Evolutionary conservation across 2,797 vertebrate species (phyloP), one percentile per base, ranked within the genome.

Genomic region (Sorex maritimensis): DNA sequence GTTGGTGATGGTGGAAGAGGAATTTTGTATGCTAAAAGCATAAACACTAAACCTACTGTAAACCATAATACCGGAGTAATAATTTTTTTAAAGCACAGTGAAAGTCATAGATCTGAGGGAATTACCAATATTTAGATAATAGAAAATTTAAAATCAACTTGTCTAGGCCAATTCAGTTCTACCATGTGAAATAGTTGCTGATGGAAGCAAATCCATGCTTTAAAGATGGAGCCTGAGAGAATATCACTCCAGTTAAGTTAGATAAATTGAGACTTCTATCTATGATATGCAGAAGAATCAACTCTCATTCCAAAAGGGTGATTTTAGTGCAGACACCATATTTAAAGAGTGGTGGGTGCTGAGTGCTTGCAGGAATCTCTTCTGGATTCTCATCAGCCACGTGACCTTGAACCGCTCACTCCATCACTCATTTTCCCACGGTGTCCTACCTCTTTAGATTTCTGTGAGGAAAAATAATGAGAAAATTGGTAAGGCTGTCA

Each of bases 121-220:
- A 24, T 26, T 73, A 81, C 65, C 19, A 72, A 83, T 88, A 67
- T 52, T 92, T 52, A 73, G 81, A 41, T 38, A 85, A 88, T 41
- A 90, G 24, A 85, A 95, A 94, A 83, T 63, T 13, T 55, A 83
- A 88, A 93, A 78, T 21, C 0, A 86, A 90, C 87, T 49, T 88
- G 49, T 38, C 77, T 84, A 55, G 38, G 61, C 38, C 73, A 88
- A 1, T 90, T 93, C 23, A 83, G 30, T 92, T 88, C 63, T 88
- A 46, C 44, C 82, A 58, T 4, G 9, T 93, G 69, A 96, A 92
- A 94, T 86, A 95, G 94, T 74, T 7, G 5, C 49, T 83, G 75
- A 52, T 82, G 34, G 46, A 21, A 90, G 30, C 83, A 92, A 78
- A 86, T 55, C 69, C 84, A 61, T 80, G 19, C 44, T 92, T 94